Evolutionary conservation across 1,140 invertebrate genomes (phyloP), one percentile per base, ranked within the genome.

Genomic region (Pinna nobilis): DNA sequence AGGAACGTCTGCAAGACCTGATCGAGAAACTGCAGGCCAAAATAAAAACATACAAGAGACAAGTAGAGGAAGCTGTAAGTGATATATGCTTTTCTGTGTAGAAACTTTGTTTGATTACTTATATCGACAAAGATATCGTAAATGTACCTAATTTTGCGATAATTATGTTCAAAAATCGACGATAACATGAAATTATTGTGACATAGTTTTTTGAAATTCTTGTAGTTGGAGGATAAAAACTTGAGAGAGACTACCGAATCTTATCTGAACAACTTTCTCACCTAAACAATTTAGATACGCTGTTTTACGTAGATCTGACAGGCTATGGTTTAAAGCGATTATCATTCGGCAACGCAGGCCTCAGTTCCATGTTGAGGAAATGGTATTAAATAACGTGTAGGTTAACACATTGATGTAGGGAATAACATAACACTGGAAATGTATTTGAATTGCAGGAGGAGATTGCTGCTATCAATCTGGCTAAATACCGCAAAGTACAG

Each of bases 41-140:
- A 93, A 98, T 99, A 92, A 98, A 98, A 93, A 97, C 95, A 78
- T 99, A 98, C 94, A 99, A 98, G 94, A 95, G 97, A 91, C 97
- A 99, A 92, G 98, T 99, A 86, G 98, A 99, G 88, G 97, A 99
- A 90, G 97, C 97, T 79, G 92, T 93, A 44, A 25, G 59, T 63
- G 37, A 44, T 44, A 44, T n/a, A 44, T 44, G 39, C n/a, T 44
- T 28, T 25, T 41, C 18, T 35, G 55, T 32, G n/a, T 20, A 18
- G 9, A 5, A 33, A 30, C 15, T 33, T 18, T 0, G 9, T 59
- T 11, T 18, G 25, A 30, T 1, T 32, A 15, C 28, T 33, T 59
- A 3, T 13, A 32, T 33, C 1, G 30, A 20, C 1, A 55, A 3
- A 6, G 18, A n/a, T 13, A 18, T 35, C n/a, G 23, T 53, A 11